phyloP scores from a whole-genome alignment of 2,113 vertebrate genomes.

The Pluvialis apricaria region DNA sequence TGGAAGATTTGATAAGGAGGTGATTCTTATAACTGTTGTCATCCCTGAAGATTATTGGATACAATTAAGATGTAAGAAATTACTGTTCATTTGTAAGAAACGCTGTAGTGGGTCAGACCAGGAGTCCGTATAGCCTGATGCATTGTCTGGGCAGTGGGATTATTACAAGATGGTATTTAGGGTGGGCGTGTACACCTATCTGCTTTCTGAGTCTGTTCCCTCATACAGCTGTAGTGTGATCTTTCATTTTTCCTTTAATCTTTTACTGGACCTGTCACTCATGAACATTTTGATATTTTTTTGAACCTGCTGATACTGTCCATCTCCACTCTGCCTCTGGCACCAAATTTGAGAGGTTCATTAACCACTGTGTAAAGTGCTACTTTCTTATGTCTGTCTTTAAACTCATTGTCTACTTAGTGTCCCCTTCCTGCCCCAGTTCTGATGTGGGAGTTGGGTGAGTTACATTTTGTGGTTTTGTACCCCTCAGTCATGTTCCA shows the following conservation, averaged over 20 bases:
- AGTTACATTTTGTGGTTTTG: not conserved
- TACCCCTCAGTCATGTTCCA: rapidly evolving
- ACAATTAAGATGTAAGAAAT: not conserved
- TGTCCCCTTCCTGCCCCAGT: not conserved
- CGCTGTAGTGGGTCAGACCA: not conserved
- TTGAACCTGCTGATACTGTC: not conserved
- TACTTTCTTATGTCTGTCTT: not conserved
- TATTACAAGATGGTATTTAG: not conserved
- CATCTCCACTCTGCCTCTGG: not conserved
- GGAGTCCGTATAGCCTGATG: not conserved
- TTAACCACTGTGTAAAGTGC: not conserved
- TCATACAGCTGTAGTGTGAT: not conserved
- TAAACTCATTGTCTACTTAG: not conserved
- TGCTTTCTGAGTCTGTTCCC: not conserved
- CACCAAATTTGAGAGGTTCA: not conserved
- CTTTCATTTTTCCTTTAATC: not conserved
- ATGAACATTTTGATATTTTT: not conserved
- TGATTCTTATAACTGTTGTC: not conserved
- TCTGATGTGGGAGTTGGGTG: not conserved
- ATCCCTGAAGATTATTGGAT: not conserved
- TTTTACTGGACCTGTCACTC: not conserved
- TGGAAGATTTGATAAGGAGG: not conserved
- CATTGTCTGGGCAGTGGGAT: not conserved
- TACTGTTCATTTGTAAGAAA: not conserved
- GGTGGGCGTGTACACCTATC: rapidly evolving